Evolutionary conservation across 2,113 vertebrate species (phyloP), one percentile per base, ranked within the genome.

Genomic region (Galeopterus variegatus): DNA sequence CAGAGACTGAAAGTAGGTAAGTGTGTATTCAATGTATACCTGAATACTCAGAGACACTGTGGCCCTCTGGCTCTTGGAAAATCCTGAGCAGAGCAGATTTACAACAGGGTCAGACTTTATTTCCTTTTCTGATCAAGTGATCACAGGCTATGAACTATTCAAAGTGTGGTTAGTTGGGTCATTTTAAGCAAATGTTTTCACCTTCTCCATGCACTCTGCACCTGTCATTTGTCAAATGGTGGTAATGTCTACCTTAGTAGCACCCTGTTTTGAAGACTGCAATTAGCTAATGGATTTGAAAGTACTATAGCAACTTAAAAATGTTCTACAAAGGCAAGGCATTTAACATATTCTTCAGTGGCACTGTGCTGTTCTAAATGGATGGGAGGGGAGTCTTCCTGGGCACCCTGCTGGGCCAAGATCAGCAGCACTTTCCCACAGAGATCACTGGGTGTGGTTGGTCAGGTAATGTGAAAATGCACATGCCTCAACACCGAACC

Each of bases 271-370:
- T 94, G 93, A 96, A 96, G 96, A 97, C 93, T 21, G 79, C 96
- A 98, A 97, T 97, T 98, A 98, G 95, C 96, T 98, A 97, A 98
- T 97, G 97, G 97, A 95, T 97, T 97, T 97, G 88, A 93, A 97
- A 98, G 96, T 93, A 92, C 92, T 87, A 26, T 83, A 97, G 91
- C 73, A 92, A 97, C 95, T 97, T 97, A 95, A 97, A 96, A 96
- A 92, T 95, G 88, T 93, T 97, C 96, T 94, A 83, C 45, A 95
- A 96, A 93, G 64, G 73, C 79, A 93, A 95, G 58, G 64, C 82
- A 95, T 96, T 97, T 97, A 96, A 95, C 89, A 93, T 87, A 86
- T 79, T 96, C 58, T 86, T 96, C 69, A 92, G 87, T 93, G 67
- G 33, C 82, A 93, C 92, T 94, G 89, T 89, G 83, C 67, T 83